phyloP scores from a whole-genome alignment of 2,797 vertebrate species.

The Micropoecilia bifurca region DNA sequence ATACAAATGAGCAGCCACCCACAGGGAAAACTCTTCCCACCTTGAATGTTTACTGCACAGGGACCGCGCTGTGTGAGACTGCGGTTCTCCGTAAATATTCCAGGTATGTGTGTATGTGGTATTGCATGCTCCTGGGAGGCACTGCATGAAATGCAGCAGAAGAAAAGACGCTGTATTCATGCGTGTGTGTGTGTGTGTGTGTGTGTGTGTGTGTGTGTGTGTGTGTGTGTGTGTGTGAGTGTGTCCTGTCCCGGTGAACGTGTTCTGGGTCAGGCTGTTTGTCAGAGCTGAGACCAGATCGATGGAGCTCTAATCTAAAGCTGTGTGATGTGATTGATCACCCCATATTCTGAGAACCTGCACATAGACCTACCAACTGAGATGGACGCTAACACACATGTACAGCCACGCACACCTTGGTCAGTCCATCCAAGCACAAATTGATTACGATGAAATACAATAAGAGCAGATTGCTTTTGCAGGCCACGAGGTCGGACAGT shows the following conservation, averaged over 20 bases:
- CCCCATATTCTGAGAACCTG: constrained; percentile 68
- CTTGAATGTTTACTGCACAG: constrained; percentile 71
- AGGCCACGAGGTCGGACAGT: constrained; percentile 43
- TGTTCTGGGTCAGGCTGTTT: constrained; percentile 70
- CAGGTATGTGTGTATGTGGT: constrained; percentile 72
- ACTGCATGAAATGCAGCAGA: constrained; percentile 45
- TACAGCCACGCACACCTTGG: constrained; percentile 23
- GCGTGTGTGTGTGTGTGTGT: constrained; percentile 10
- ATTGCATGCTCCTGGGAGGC: constrained; percentile 43
- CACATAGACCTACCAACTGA: constrained; percentile 48
- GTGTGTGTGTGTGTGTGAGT: constrained; percentile 22
- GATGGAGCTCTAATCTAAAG: constrained; percentile 74
- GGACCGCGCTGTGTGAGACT: constrained; percentile 64
- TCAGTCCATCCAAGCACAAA: constrained; percentile 63
- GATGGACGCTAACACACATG: constrained; percentile 43
- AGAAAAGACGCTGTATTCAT: constrained; percentile 49
- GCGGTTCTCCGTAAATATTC: constrained; percentile 72
- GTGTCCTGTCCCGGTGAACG: constrained; percentile 58
- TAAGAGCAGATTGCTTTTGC: constrained; percentile 70
- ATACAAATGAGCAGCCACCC: constrained; percentile 74
- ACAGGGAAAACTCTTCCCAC: constrained; percentile 72
- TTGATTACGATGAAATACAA: constrained; percentile 67
- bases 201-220: constrained; percentile 21
- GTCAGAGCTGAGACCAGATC: constrained; percentile 71
- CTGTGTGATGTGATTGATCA: constrained; percentile 76